phyloP scores from a whole-genome alignment of 2,113 vertebrate genomes.

The Cromileptes altivelis region DNA sequence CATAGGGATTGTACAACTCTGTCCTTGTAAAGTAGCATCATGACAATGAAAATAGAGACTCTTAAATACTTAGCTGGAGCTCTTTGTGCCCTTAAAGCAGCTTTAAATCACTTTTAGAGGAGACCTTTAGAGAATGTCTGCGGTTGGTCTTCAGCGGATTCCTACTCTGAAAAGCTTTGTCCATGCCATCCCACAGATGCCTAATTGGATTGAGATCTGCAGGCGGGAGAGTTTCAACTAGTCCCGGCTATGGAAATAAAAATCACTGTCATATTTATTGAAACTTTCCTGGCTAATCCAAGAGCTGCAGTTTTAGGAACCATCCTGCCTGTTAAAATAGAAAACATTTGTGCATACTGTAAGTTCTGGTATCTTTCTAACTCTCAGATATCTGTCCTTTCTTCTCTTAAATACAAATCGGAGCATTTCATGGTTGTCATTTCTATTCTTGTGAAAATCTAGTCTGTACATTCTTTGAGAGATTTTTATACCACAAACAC shows the following conservation, averaged over 20 bases:
- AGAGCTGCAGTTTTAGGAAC: not conserved
- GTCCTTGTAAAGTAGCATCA: not conserved
- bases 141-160: conserved; percentile 8
- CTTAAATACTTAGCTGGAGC: conserved; percentile 14
- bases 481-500: not conserved
- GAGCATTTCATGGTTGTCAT: not conserved
- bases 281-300: not conserved
- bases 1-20: not conserved
- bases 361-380: not conserved
- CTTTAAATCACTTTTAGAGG: conserved; percentile 37
- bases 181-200: conserved; percentile 11
- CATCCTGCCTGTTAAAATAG: not conserved
- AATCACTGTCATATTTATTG: not conserved
- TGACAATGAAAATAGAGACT: conserved; percentile 6
- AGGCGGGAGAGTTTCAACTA: not conserved
- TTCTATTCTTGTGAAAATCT: not conserved
- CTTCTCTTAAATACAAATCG: not conserved
- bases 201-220: conserved; percentile 32
- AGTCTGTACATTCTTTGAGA: not conserved
- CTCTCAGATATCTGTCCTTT: too few relatives aligned
- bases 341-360: not conserved
- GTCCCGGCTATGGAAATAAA: not conserved
- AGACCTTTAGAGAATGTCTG: conserved; percentile 6
- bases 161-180: conserved; percentile 3
- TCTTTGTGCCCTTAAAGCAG: conserved; percentile 25